Base-by-base conservation (phyloP, 1,140 invertebrate species). In the Steinernema khuongi region DNA sequence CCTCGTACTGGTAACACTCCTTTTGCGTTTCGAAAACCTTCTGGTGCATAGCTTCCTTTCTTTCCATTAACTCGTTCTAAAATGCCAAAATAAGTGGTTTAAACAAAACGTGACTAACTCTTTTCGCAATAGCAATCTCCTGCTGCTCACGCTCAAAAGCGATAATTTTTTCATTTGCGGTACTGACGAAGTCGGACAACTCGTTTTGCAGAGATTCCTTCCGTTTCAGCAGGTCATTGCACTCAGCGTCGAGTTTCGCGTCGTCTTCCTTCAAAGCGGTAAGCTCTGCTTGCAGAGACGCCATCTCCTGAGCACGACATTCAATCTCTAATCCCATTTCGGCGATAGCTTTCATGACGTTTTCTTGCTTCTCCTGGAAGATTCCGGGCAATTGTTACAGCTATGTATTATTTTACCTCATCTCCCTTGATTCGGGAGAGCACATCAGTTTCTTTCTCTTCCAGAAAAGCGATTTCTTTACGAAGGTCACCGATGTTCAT, bases 151-250 rank as follows among this genome's bases (percentile, higher is more conserved):
- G 50, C 26, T 60, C 50, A 22, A 60, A 22, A 26, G 50, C 50
- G 50, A 60, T 14, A 26, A 60, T 60, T 26, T 60, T 11, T 26
- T 14, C 14, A 22, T 60, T 60, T 4, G 50, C 50, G 19, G 7
- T 60, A 22, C 50, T 60, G 14, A 60, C 26, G 50, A 60, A 60
- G 11, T 60, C 11, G 50, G 14, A 14, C 11, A 60, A 4, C 19
- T 60, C 50, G 14, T 60, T 60, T 22, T 60, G 50, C 50, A 60
- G 50, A 26, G 50, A 14, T 26, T 60, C 50, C 50, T 60, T 60
- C 50, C 26, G 7, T 26, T 7, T 14, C 11, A n/a, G 50, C 50
- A 60, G 50, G 19, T 60, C 50, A 4, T 4, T n/a, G 50, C 50
- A 60, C 19, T 60, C 50, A 22, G 11, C 50, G 7, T 60, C 50